Conservation (phyloP, 1,140 invertebrate genomes). For the Oscheius sp. region DNA sequence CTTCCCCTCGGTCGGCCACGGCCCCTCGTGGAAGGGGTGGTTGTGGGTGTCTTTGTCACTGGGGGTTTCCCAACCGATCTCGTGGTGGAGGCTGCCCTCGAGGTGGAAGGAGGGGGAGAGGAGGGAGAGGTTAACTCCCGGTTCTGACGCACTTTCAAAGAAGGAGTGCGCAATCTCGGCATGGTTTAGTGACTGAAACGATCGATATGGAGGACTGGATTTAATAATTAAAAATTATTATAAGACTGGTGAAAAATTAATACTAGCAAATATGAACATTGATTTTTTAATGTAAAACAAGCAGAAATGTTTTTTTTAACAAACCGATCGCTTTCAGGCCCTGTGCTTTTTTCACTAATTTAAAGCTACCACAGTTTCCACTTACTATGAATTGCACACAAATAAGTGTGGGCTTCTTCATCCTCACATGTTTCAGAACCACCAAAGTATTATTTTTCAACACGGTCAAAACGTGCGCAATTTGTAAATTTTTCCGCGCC, state of each 20-base stretch:
- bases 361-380: background rate
- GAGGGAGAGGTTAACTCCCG: background rate
- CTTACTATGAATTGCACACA: background rate
- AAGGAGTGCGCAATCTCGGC: background rate
- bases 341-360: background rate
- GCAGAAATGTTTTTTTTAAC: background rate
- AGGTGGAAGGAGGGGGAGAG: background rate
- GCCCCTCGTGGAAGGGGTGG: background rate
- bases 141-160: background rate
- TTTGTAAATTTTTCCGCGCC: background rate
- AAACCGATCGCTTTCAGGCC: background rate
- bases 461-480: background rate
- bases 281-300: background rate
- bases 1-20: background rate
- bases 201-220: background rate
- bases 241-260: background rate
- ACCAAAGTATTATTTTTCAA: background rate
- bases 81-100: background rate
- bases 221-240: background rate
- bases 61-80: background rate
- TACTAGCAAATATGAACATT: background rate
- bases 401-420: background rate
- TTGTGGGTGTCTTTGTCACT: background rate
- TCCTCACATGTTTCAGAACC: background rate
- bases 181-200: background rate